Percentiles rank a stretch among this genome's conserved stretches.
phyloP scores from a whole-genome alignment of 2,888 invertebrate genomes.

The Thumatha senex region DNA sequence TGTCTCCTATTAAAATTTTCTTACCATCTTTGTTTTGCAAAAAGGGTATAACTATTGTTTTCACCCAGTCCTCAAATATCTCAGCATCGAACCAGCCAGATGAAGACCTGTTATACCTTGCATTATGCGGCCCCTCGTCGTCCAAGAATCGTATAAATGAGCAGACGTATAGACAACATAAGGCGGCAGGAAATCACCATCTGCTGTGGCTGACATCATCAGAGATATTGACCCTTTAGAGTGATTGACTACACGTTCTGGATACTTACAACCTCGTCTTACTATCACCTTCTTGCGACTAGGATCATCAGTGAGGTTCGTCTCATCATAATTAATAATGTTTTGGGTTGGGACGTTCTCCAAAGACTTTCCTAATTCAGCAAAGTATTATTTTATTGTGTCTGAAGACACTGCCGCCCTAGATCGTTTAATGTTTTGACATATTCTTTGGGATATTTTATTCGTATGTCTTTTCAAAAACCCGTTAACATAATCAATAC shows the following conservation, averaged over 20 bases:
- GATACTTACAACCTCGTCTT: background rate
- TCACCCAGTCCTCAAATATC: background rate
- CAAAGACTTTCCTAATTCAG: no score
- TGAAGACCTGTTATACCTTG: background rate
- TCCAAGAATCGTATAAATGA: background rate
- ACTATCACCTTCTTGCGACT: no score
- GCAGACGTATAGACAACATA: slow-evolving; percentile 5
- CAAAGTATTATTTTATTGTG: background rate
- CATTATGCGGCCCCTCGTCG: background rate
- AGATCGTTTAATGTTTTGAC: background rate
- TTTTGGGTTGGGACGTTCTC: no score
- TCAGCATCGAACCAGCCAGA: background rate
- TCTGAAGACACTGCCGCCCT: background rate
- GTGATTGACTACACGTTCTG: background rate
- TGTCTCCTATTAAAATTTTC: background rate
- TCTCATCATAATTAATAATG: no score
- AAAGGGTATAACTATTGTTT: background rate
- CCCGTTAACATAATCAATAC: background rate
- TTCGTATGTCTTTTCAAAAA: background rate
- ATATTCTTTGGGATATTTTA: background rate
- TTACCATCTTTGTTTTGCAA: background rate
- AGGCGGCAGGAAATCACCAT: background rate
- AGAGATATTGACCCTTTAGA: background rate
- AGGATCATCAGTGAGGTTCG: no score
- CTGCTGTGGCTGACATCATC: background rate